Conservation (phyloP, 2,113 vertebrate genomes). For the Lasiurus borealis region DNA sequence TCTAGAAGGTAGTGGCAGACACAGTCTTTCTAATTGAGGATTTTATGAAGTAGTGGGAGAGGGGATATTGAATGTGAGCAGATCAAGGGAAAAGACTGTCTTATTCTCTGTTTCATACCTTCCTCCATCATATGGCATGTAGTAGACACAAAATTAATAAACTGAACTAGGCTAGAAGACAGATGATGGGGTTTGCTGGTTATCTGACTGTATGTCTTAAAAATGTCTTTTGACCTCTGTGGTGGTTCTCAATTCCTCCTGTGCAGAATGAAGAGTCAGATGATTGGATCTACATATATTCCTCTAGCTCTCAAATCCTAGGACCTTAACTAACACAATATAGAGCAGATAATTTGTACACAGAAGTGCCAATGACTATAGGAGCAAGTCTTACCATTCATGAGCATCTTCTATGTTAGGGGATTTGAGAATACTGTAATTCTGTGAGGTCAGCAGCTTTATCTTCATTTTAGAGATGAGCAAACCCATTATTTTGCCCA, state of each 20-base stretch:
- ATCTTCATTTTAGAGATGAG: neutral
- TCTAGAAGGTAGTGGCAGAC: neutral
- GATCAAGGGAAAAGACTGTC: neutral
- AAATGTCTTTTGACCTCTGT: neutral
- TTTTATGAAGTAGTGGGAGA: neutral
- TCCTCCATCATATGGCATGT: too few species aligned
- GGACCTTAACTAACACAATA: neutral
- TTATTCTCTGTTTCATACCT: neutral
- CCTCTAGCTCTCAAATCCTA: neutral
- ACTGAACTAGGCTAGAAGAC: neutral
- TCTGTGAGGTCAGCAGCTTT: neutral
- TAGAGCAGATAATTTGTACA: neutral
- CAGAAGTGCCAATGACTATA: neutral
- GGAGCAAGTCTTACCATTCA: neutral
- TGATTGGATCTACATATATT: neutral
- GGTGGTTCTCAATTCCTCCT: neutral
- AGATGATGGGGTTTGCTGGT: neutral
- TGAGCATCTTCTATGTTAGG: slow-evolving; percentile 14
- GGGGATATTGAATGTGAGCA: neutral
- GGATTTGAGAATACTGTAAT: neutral
- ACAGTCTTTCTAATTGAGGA: neutral
- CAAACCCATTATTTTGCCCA: neutral
- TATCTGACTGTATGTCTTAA: neutral
- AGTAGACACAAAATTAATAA: slow-evolving; percentile 2
- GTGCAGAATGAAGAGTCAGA: neutral